Percentiles rank a stretch among this genome's conserved stretches.
Conservation (phyloP, 2,113 vertebrate genomes). For the Apodemus sylvaticus region DNA sequence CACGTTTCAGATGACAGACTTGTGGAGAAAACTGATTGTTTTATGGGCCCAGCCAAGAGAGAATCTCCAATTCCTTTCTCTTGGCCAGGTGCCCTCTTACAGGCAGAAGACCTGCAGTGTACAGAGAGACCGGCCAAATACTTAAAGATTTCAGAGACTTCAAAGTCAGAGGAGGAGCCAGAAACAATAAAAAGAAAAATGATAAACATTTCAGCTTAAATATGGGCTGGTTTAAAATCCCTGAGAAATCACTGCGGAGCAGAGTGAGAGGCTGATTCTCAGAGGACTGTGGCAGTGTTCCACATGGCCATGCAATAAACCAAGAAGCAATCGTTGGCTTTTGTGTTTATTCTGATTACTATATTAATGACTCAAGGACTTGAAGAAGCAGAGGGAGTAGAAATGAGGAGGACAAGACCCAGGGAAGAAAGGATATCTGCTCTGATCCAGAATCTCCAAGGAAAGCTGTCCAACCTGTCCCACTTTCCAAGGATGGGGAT, state of each 20-base stretch:
- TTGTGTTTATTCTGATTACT: conserved; percentile 70
- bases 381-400: neutral
- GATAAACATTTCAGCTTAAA: conserved; percentile 71
- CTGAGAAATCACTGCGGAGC: conserved; percentile 52
- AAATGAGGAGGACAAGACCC: neutral
- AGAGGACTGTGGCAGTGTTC: neutral
- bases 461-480: too few species aligned
- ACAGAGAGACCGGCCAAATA: conserved; percentile 60
- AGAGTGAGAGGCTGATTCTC: neutral
- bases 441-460: neutral
- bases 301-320: neutral
- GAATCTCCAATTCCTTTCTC: conserved; percentile 71
- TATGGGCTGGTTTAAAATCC: conserved; percentile 33
- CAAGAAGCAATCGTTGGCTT: conserved; percentile 62
- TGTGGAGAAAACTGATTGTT: conserved; percentile 64
- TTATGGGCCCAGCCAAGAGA: conserved; percentile 64
- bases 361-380: conserved; percentile 21
- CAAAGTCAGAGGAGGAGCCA: conserved; percentile 38
- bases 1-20: conserved; percentile 72
- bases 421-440: neutral
- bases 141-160: conserved; percentile 57
- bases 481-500: neutral
- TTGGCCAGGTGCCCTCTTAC: conserved; percentile 73
- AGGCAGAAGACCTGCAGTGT: conserved; percentile 72
- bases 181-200: conserved; percentile 78